These are phyloP conservation scores for Tholera decimalis DNA, from an alignment of 2,888 invertebrate species.

Conservation along the genomic window DNA sequence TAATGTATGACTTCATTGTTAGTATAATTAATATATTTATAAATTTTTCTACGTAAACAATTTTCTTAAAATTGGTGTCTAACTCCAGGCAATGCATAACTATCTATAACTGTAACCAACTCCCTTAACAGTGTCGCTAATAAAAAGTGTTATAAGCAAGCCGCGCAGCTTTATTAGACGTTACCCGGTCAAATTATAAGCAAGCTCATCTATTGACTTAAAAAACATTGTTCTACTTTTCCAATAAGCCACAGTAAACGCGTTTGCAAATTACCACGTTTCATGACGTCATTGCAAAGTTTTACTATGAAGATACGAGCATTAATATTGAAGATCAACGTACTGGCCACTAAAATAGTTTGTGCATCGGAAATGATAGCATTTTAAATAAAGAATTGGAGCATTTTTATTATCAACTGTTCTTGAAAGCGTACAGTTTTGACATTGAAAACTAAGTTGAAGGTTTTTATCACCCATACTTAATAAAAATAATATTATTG, in stretches of 20 bases:
- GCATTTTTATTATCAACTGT: background rate
- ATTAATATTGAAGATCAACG: conserved; percentile 33
- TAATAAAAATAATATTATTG: background rate
- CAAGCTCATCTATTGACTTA: background rate
- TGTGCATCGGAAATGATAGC: conserved; percentile 34
- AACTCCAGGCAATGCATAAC: background rate
- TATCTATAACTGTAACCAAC: conserved; percentile 25
- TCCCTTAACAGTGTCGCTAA: conserved; percentile 48
- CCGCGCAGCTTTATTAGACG: conserved; percentile 50
- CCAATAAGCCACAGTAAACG: conserved; percentile 27
- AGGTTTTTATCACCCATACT: no score
- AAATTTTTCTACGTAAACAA: no score
- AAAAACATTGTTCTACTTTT: conserved; percentile 40
- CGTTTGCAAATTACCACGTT: conserved; percentile 26
- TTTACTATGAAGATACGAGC: conserved; percentile 34
- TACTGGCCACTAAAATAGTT: conserved; percentile 33
- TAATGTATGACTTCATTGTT: no score
- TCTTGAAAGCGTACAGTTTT: background rate
- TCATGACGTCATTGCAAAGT: conserved; percentile 48
- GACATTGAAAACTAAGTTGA: background rate
- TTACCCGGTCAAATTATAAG: conserved; percentile 46
- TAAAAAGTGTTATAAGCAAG: conserved; percentile 56
- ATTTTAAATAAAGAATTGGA: background rate
- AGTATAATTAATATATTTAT: no score
- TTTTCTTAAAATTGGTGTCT: background rate